Conservation (phyloP, 2,888 invertebrate genomes). For the Drosophila flavopinicola region DNA sequence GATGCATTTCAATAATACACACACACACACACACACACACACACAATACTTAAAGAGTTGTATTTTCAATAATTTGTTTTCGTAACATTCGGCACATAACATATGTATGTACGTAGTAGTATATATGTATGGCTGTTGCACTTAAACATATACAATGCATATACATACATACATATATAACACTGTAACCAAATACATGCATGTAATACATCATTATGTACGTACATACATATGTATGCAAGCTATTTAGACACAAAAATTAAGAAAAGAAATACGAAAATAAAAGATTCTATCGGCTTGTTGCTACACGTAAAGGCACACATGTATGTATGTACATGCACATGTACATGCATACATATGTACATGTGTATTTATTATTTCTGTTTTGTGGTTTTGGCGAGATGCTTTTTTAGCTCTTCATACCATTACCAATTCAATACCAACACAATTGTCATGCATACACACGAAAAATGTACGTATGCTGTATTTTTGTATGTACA, state of each 20-base stretch:
- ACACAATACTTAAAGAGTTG: background rate
- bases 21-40: background rate
- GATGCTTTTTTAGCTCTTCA: constrained; percentile 22
- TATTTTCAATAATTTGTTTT: constrained; percentile 1
- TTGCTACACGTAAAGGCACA: constrained; percentile 25
- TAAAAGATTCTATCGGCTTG: constrained; percentile 40
- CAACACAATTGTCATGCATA: constrained; percentile 25
- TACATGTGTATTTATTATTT: constrained; percentile 18
- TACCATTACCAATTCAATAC: constrained; percentile 19
- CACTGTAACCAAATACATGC: constrained; percentile 4
- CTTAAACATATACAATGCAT: background rate
- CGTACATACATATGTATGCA: constrained; percentile 2
- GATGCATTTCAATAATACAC: background rate
- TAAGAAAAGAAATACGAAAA: constrained; percentile 35
- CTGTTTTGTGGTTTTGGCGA: constrained; percentile 18
- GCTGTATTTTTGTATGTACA: constrained; percentile 4
- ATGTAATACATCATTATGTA: constrained; percentile 4
- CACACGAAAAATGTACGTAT: constrained; percentile 26
- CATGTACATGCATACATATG: background rate
- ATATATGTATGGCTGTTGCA: background rate
- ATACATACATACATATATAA: constrained; percentile 2
- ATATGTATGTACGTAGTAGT: background rate
- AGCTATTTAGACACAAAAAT: background rate
- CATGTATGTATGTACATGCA: too few relatives aligned
- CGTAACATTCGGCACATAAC: constrained; percentile 1